Conservation (phyloP, 2,888 invertebrate species). For the Nipponacmea schrenckii region DNA sequence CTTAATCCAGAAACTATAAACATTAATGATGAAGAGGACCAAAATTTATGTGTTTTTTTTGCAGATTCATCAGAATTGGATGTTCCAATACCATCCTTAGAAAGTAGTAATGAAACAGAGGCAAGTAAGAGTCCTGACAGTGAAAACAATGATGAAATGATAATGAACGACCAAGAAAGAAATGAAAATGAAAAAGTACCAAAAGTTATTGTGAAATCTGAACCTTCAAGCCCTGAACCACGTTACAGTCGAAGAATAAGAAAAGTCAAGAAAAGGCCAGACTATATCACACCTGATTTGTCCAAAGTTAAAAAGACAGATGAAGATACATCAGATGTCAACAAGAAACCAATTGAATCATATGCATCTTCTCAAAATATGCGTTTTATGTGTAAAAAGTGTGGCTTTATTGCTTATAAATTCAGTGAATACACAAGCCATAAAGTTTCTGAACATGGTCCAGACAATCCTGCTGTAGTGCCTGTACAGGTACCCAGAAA, state of each 20-base stretch:
- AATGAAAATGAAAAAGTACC: constrained; percentile 15
- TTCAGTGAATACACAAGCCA: constrained; percentile 30
- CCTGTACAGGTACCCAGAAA: neutral
- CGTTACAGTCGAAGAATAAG: constrained; percentile 17
- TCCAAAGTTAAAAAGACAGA: neutral
- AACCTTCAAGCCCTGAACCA: neutral
- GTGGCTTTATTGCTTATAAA: constrained; percentile 24
- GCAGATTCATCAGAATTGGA: constrained; percentile 25
- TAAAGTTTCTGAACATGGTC: neutral
- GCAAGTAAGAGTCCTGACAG: constrained; percentile 1
- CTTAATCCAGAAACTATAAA: constrained; percentile 23
- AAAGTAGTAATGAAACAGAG: neutral
- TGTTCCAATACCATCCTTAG: constrained; percentile 7
- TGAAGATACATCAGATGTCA: constrained; percentile 6
- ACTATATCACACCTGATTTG: neutral
- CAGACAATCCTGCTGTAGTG: neutral
- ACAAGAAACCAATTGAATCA: constrained; percentile 12
- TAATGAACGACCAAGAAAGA: constrained; percentile 15
- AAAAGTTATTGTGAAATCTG: neutral
- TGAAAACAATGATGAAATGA: constrained; percentile 11
- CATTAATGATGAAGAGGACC: constrained; percentile 31
- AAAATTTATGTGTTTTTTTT: constrained; percentile 9
- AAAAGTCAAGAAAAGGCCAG: constrained; percentile 8
- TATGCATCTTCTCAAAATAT: constrained; percentile 10
- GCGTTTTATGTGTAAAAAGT: constrained; percentile 31